Conservation (phyloP, 30 jellyfish, hydroid and myxozoan genomes). For the Aurelia coerulea region DNA sequence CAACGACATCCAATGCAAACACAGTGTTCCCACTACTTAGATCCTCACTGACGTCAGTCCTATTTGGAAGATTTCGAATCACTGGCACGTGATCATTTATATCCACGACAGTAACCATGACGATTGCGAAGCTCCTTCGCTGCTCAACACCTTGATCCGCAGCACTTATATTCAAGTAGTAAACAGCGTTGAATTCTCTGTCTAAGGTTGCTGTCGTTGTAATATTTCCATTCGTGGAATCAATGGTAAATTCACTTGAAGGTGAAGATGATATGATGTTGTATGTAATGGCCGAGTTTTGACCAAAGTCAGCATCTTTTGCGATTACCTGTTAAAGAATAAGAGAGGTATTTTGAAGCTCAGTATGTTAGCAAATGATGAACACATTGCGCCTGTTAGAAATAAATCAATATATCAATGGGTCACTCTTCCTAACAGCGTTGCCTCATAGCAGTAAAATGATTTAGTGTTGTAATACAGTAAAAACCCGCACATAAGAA, state of each 20-base stretch:
- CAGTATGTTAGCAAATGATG: background rate
- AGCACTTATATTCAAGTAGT: constrained; percentile 64
- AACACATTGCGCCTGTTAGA: background rate
- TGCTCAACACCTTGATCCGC: constrained; percentile 46
- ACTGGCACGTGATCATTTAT: constrained; percentile 75
- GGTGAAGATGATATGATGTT: constrained; percentile 46
- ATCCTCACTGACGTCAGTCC: constrained; percentile 59
- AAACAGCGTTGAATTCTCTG: constrained; percentile 43
- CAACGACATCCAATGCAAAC: constrained; percentile 47
- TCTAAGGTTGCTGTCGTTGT: constrained; percentile 49
- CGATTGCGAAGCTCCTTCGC: background rate
- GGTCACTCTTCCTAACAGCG: too few species aligned
- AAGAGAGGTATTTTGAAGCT: background rate
- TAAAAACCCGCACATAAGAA: too few species aligned
- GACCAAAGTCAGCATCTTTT: constrained; percentile 69
- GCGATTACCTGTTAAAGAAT: constrained; percentile 32
- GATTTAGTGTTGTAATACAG: too few species aligned
- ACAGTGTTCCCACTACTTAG: constrained; percentile 50
- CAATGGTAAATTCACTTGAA: constrained; percentile 32
- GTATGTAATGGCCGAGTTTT: constrained; percentile 36
- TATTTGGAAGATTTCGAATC: constrained; percentile 50
- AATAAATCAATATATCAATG: too few species aligned
- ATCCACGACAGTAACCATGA: constrained; percentile 63
- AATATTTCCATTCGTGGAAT: constrained; percentile 59
- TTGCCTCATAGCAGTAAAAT: too few species aligned